Conservation (phyloP, 2,888 invertebrate species). For the Heliconius hortense region DNA sequence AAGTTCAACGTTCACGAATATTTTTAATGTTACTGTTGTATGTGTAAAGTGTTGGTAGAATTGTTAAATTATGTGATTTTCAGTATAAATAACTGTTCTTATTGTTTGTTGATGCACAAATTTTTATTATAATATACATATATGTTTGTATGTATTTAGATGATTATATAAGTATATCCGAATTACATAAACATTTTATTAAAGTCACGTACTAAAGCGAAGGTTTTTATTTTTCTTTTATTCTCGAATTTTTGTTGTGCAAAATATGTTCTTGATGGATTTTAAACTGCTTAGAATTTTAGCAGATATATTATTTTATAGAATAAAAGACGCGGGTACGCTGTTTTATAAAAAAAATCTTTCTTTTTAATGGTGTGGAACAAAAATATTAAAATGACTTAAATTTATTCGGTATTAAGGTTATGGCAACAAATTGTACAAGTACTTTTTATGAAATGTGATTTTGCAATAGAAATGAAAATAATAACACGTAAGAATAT, state of each 20-base stretch:
- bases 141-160: conserved; percentile 5
- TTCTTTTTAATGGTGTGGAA: no score
- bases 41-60: conserved; percentile 8
- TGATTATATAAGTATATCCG: conserved; percentile 3
- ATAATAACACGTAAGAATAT: no score
- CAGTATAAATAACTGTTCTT: neutral
- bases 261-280: no score
- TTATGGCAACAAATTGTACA: no score
- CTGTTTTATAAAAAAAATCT: no score
- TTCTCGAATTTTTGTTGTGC: neutral
- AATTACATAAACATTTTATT: conserved; percentile 19
- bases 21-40: neutral
- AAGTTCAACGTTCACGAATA: conserved; percentile 7
- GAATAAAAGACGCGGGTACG: no score
- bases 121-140: neutral
- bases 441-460: no score
- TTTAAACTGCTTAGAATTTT: no score
- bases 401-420: no score
- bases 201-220: neutral
- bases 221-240: neutral
- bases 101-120: conserved; percentile 20
- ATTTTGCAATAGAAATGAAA: no score
- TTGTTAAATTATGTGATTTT: conserved; percentile 5
- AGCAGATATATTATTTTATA: no score
- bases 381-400: no score